A percentile compares a stretch with the other conserved stretches of the same genome.
phyloP scores from a whole-genome alignment of 2,113 vertebrate genomes.

The Aptenodytes patagonicus region DNA sequence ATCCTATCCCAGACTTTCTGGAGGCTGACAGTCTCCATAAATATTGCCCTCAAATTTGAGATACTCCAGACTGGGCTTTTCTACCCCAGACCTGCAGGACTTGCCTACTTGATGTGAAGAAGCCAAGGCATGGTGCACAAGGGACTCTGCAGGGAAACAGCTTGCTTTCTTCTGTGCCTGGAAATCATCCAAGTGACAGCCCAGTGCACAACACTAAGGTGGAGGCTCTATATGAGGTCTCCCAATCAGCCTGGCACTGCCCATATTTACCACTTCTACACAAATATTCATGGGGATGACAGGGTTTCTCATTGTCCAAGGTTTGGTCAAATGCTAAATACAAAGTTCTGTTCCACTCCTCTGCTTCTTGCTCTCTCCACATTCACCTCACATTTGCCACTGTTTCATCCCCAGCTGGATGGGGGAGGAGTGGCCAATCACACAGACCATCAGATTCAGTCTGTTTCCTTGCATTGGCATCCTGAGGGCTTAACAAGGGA shows the following conservation, averaged over 20 bases:
- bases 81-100: not conserved
- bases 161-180: not conserved
- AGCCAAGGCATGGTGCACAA: not conserved
- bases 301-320: not conserved
- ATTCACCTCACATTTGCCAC: not conserved
- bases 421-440: not conserved
- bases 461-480: not conserved
- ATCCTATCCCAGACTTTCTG: not conserved
- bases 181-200: not conserved
- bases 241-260: not conserved
- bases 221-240: not conserved
- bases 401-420: not conserved
- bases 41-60: not conserved
- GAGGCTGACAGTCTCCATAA: not conserved
- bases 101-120: not conserved
- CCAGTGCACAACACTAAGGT: not conserved
- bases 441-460: not conserved
- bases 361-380: not conserved
- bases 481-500: not conserved
- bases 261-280: not conserved
- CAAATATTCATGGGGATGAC: rapidly evolving
- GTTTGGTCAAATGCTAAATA: not conserved
- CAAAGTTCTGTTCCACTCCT: not conserved
- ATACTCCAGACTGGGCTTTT: not conserved
- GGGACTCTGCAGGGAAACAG: not conserved